Percentiles rank a stretch among this genome's conserved stretches.
These are phyloP conservation scores for Tenebrio molitor DNA, from an alignment of 1,140 invertebrate genomes.

Conservation along the genomic window DNA sequence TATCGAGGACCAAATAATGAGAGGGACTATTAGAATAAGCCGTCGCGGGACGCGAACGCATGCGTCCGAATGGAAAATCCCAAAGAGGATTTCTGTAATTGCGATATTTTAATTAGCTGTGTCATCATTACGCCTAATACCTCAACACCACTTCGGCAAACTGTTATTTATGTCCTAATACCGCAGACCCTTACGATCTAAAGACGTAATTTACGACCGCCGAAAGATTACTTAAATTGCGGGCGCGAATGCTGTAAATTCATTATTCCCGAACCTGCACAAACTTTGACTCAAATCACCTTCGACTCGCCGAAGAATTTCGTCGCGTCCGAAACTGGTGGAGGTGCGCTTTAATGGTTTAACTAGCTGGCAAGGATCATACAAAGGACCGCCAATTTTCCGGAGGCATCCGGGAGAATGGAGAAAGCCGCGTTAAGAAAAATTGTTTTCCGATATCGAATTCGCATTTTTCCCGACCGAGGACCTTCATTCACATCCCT, in stretches of 20 bases:
- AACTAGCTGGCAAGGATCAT: constrained; percentile 41
- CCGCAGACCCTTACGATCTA: constrained; percentile 40
- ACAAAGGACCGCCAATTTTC: constrained; percentile 42
- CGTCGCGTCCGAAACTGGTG: no score
- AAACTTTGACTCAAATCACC: no score
- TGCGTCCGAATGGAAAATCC: constrained; percentile 11
- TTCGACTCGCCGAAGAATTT: no score
- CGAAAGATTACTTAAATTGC: constrained; percentile 52
- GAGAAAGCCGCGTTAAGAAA: constrained; percentile 50
- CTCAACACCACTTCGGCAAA: constrained; percentile 54
- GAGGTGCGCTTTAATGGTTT: constrained; percentile 4
- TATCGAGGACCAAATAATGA: constrained; percentile 45
- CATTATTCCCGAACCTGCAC: constrained; percentile 44
- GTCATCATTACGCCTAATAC: constrained; percentile 56
- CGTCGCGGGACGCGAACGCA: background rate
- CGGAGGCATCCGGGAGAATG: constrained; percentile 41
- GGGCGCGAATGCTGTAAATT: constrained; percentile 51
- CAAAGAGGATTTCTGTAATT: constrained; percentile 56
- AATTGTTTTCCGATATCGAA: constrained; percentile 56
- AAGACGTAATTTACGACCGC: constrained; percentile 53
- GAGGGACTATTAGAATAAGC: constrained; percentile 12
- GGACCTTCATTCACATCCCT: constrained; percentile 47
- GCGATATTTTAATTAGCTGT: constrained; percentile 59
- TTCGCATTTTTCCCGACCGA: constrained; percentile 49
- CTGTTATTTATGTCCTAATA: constrained; percentile 60